Percentiles rank a stretch among this genome's conserved stretches.
Conservation (phyloP, 2,888 invertebrate species). For the Drosophila neonasuta region DNA sequence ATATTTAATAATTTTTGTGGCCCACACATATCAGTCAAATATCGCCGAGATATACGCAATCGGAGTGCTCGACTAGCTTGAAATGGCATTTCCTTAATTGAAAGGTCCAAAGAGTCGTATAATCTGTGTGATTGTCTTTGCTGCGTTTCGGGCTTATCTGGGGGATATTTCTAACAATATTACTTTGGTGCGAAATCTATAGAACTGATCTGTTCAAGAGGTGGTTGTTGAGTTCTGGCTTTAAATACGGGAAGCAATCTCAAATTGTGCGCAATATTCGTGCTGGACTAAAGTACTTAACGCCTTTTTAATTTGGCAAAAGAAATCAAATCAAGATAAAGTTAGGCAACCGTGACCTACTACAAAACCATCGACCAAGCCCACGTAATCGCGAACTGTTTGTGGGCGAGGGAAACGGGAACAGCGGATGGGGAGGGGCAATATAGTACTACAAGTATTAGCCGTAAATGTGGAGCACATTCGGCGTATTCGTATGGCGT, state of each 20-base stretch:
- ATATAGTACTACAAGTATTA: conserved; percentile 7
- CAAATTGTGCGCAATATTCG: not conserved
- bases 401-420: not conserved
- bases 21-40: conserved; percentile 51
- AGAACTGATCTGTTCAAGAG: conserved; percentile 19
- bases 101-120: conserved; percentile 17
- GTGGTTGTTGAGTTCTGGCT: conserved; percentile 1
- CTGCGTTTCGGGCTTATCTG: conserved; percentile 29
- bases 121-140: conserved; percentile 19
- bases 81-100: conserved; percentile 43
- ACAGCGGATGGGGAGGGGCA: not conserved
- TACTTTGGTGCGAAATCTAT: conserved; percentile 18
- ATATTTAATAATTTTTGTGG: conserved; percentile 29
- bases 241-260: not conserved
- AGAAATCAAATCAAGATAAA: conserved; percentile 34
- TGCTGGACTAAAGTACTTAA: conserved; percentile 3
- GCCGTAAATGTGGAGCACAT: conserved; percentile 32
- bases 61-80: conserved; percentile 1
- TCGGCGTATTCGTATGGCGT: conserved; percentile 5
- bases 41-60: conserved; percentile 11
- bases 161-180: conserved; percentile 1
- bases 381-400: conserved; percentile 44
- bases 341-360: conserved; percentile 57
- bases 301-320: conserved; percentile 25
- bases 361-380: conserved; percentile 30